A percentile compares a stretch with the other conserved stretches of the same genome.
Evolutionary conservation across 2,797 vertebrate species (phyloP).

Genomic region (Phoxinus dragarum): DNA sequence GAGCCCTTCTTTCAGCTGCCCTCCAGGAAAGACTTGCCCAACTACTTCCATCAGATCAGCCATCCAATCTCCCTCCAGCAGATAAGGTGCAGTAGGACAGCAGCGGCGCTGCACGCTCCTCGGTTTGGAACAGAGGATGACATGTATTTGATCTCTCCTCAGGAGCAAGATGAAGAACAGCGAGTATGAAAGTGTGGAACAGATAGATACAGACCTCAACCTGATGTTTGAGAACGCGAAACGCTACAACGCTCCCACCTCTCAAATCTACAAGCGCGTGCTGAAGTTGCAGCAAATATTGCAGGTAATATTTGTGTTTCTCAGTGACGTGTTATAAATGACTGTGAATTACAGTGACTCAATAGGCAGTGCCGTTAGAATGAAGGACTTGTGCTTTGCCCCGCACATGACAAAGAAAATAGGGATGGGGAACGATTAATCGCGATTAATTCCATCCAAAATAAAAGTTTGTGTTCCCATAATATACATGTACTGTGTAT

Average conservation of each 20-base stretch:
- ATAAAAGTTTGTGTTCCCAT: too few species aligned
- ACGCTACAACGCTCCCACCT: conserved; percentile 95
- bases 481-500: too few species aligned
- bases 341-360: not conserved
- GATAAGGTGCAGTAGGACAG: conserved; percentile 86
- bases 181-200: conserved; percentile 94
- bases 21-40: conserved; percentile 95
- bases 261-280: conserved; percentile 95
- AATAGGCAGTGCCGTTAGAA: not conserved
- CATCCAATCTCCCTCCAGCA: conserved; percentile 92
- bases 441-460: too few species aligned
- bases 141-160: conserved; percentile 70
- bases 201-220: conserved; percentile 92
- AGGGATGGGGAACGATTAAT: too few species aligned
- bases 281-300: conserved; percentile 96
- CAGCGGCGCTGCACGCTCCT: conserved; percentile 41
- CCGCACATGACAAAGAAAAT: not conserved
- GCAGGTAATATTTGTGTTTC: conserved; percentile 81
- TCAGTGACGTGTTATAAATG: not conserved
- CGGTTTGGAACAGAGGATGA: conserved; percentile 15
- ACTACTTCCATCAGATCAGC: conserved; percentile 97
- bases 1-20: conserved; percentile 97
- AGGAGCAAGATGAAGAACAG: conserved; percentile 96
- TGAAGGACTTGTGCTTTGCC: not conserved
- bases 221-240: conserved; percentile 98